Evolutionary conservation across 2,797 vertebrate genomes (phyloP).

Genomic region (Basileuterus tristriatus): DNA sequence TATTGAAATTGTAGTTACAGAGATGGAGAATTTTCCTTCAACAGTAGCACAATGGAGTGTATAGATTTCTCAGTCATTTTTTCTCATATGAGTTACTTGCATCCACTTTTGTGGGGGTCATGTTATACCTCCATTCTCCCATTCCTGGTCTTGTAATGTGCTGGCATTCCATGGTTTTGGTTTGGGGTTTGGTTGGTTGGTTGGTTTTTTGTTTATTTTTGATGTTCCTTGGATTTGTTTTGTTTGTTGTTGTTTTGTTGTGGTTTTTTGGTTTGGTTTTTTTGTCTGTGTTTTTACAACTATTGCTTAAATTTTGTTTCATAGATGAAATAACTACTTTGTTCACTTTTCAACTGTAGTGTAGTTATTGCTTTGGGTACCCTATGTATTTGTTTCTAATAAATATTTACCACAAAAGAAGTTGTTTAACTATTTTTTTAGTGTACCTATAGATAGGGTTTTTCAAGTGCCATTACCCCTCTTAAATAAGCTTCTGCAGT

Average conservation of each 20-base stretch:
- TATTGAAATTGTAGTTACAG: not conserved
- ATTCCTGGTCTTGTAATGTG: not conserved
- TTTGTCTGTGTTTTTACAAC: not conserved
- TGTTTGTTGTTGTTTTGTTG: not conserved
- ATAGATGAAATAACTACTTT: not conserved
- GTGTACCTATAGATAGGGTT: fast-evolving
- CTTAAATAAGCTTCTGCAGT: not conserved
- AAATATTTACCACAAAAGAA: not conserved
- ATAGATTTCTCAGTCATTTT: not conserved
- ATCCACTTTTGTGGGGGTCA: not conserved
- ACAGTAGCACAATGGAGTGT: not conserved
- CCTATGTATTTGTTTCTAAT: not conserved
- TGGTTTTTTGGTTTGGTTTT: not conserved
- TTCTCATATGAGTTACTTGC: not conserved
- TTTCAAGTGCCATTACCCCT: not conserved
- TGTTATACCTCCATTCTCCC: not conserved
- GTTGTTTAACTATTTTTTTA: not conserved
- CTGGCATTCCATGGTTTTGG: not conserved
- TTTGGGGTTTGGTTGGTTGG: not conserved
- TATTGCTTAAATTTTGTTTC: not conserved
- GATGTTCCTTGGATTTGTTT: not conserved
- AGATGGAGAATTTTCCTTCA: not conserved
- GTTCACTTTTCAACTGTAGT: not conserved
- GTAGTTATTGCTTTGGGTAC: not conserved
- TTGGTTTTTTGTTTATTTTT: not conserved